A percentile compares a stretch with the other conserved stretches of the same genome.
Evolutionary conservation across 35 echinoderm and acorn worm genomes (phyloP).

Genomic region (Chiridota heheva): DNA sequence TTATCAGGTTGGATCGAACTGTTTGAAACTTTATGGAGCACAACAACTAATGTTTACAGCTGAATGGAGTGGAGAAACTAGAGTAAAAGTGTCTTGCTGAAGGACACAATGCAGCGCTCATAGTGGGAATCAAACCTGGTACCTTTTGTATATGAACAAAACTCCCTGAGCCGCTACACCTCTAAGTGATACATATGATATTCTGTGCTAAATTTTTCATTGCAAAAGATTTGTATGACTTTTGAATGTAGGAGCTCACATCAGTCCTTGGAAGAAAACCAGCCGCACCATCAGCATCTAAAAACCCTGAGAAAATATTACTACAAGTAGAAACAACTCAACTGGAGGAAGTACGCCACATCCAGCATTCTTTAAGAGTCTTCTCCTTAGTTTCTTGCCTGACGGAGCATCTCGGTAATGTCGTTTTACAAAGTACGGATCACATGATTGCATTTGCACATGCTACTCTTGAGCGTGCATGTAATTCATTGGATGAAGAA

Average conservation of each 20-base stretch:
- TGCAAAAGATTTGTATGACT: no score
- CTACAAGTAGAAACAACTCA: conserved; percentile 49
- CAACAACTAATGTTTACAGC: no score
- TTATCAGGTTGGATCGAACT: no score
- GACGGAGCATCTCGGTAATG: conserved; percentile 61
- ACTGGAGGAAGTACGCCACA: not conserved
- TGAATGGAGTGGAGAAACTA: no score
- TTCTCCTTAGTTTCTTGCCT: conserved; percentile 66
- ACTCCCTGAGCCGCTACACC: no score
- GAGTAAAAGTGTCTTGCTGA: no score
- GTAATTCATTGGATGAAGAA: conserved; percentile 38
- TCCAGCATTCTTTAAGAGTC: conserved; percentile 60
- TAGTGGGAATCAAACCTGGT: no score
- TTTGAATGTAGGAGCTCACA: conserved; percentile 47
- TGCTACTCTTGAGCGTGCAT: conserved; percentile 67
- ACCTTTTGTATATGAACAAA: no score
- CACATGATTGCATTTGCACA: conserved; percentile 81
- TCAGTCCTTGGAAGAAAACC: conserved; percentile 12
- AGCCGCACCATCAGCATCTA: not conserved
- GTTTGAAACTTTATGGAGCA: no score
- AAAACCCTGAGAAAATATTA: conserved; percentile 6
- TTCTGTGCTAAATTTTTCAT: no score
- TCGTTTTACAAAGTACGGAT: conserved; percentile 60
- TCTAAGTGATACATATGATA: no score
- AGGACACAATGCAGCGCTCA: no score